phyloP scores from a whole-genome alignment of 2,113 vertebrate genomes.

The Himantopus leucocephalus region DNA sequence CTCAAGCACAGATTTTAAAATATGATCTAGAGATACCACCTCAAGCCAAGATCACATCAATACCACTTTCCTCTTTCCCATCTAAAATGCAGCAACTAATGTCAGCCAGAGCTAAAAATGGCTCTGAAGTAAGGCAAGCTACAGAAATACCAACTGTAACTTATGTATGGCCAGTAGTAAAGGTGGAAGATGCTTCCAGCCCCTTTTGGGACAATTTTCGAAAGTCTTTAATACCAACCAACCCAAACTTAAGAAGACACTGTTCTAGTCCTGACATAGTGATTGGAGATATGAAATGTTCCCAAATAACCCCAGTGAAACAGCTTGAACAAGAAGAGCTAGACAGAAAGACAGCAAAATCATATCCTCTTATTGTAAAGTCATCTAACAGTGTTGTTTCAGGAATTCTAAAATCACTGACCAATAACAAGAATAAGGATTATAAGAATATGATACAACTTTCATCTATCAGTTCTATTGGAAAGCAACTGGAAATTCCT shows the following conservation, averaged over 20 bases:
- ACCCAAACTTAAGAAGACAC: not conserved
- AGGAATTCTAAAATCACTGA: conserved; percentile 6
- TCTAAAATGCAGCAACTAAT: conserved; percentile 3
- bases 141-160: not conserved
- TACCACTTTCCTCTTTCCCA: conserved; percentile 18
- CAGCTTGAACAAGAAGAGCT: not conserved
- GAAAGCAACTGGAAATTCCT: not conserved
- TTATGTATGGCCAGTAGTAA: conserved; percentile 39
- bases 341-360: not conserved
- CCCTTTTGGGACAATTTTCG: not conserved
- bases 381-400: conserved; percentile 10
- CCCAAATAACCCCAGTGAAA: not conserved
- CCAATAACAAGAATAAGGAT: not conserved
- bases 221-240: not conserved
- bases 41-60: not conserved
- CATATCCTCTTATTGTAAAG: conserved; percentile 10
- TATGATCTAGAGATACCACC: conserved; percentile 36
- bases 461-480: not conserved
- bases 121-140: not conserved
- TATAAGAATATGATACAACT: not conserved
- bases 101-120: not conserved
- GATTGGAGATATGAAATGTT: not conserved
- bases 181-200: not conserved
- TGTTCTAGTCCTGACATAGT: not conserved
- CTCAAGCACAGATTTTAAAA: not conserved